Percentiles rank a stretch among this genome's conserved stretches.
Conservation (phyloP, 1,140 invertebrate species). For the Conus ventricosus region DNA sequence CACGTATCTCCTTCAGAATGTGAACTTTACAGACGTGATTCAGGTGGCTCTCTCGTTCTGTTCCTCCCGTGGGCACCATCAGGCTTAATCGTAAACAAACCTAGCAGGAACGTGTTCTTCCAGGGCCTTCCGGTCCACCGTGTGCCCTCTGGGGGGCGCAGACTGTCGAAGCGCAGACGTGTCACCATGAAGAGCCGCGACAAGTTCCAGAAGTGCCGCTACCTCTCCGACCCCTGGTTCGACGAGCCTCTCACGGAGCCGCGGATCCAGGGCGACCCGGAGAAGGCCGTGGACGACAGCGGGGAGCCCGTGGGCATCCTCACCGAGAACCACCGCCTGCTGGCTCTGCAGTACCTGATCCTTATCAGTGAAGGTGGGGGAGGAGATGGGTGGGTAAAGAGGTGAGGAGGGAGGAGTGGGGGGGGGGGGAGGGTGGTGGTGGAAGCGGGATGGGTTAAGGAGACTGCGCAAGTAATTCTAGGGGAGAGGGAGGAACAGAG, state of each 20-base stretch:
- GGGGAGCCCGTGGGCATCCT: not conserved
- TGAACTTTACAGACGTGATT: no score
- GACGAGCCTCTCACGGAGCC: constrained; percentile 20
- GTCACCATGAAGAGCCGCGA: not conserved
- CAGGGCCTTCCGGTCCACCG: constrained; percentile 2
- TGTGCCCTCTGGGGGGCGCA: not conserved
- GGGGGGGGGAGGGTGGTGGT: no score
- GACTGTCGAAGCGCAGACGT: not conserved
- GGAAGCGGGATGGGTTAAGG: no score
- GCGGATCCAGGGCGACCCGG: not conserved
- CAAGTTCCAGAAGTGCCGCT: not conserved
- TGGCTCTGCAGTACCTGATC: constrained; percentile 32
- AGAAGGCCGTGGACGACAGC: not conserved
- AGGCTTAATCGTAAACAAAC: no score
- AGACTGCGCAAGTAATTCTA: no score
- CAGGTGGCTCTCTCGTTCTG: not conserved
- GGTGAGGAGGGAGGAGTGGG: no score
- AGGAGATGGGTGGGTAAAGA: not conserved
- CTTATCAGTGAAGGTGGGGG: constrained; percentile 4
- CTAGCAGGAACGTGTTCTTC: no score
- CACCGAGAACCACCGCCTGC: constrained; percentile 23
- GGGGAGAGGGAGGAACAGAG: no score
- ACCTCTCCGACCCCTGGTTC: constrained; percentile 30
- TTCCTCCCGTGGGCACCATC: no score
- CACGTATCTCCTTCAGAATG: no score